Conservation (phyloP, 2,888 invertebrate species). For the Machimus rusticus region DNA sequence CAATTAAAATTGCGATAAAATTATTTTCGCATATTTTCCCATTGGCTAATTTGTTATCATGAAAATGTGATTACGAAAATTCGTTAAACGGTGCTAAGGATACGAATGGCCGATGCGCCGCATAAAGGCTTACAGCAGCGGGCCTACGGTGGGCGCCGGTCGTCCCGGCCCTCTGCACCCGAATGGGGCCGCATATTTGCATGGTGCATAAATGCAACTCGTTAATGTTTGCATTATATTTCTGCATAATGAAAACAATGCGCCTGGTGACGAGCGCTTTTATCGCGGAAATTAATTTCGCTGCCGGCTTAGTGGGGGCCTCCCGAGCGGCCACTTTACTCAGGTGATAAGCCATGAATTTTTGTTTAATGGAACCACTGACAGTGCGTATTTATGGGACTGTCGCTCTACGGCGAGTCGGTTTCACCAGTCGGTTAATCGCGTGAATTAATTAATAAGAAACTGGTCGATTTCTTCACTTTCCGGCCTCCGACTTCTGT, state of each 20-base stretch:
- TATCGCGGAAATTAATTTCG: slow-evolving; percentile 32
- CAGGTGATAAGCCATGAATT: slow-evolving; percentile 40
- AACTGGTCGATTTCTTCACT: background rate
- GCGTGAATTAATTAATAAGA: background rate
- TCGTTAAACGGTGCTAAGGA: slow-evolving; percentile 28
- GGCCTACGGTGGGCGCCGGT: background rate
- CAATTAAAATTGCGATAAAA: slow-evolving; percentile 38
- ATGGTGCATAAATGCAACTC: slow-evolving; percentile 27
- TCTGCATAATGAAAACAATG: slow-evolving; percentile 35
- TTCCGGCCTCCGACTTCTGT: background rate
- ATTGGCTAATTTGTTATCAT: slow-evolving; percentile 40
- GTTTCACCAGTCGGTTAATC: background rate
- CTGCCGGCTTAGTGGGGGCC: background rate
- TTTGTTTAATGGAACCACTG: slow-evolving; percentile 23
- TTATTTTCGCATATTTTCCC: slow-evolving; percentile 40
- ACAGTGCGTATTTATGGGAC: background rate
- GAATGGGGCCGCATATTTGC: background rate
- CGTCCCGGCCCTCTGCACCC: background rate
- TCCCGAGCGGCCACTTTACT: background rate
- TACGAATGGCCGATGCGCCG: background rate
- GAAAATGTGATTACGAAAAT: slow-evolving; percentile 37
- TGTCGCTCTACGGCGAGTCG: background rate
- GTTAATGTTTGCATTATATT: slow-evolving; percentile 33
- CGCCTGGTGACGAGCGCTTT: slow-evolving; percentile 28
- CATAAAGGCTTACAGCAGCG: background rate